Evolutionary conservation across 2,888 invertebrate species (phyloP), one percentile per base, ranked within the genome.

Genomic region (Pollenia amentaria): DNA sequence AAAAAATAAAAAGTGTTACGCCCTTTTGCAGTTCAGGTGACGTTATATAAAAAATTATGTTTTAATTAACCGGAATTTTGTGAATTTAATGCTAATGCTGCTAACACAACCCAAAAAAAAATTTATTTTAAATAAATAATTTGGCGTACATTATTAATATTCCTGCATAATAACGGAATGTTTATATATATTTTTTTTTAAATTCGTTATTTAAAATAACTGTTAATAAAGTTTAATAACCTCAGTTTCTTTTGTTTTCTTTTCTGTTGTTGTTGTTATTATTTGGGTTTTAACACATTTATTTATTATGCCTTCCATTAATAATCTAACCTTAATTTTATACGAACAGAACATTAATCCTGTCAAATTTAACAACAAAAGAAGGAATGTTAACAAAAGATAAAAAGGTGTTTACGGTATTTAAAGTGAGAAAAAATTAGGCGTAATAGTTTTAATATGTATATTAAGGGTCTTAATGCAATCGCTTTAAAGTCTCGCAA

Each of bases 31-130:
- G n/a, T n/a, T n/a, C n/a, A n/a, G n/a, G n/a, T n/a, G n/a, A n/a
- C n/a, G n/a, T n/a, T 55, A 53, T 46, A 55, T 85, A 10, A 11
- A 7, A 12, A 14, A 48, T 72, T 60, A 29, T 77, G 40, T 67
- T 38, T 77, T 55, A 18, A 86, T 78, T 81, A 85, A 84, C 89
- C 88, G 86, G 84, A 69, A 87, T 89, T 90, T 88, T 89, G 88
- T 87, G 76, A 88, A 89, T 84, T 85, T 42, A 65, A 84, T 88
- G 84, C 80, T 82, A 70, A 78, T 69, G 67, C 67, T 69, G 75
- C 69, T 82, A 75, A 85, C 82, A 57, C 16, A 69, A 51, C 16
- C 29, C 12, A 42, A 16, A 1, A 29, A 60, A n/a, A 78, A 69
- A 21, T 42, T 0, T 7, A 4, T 42, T 14, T 72, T 53, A 57